Evolutionary conservation across 1,140 invertebrate species (phyloP).

Genomic region (Xylocopa sonorina): DNA sequence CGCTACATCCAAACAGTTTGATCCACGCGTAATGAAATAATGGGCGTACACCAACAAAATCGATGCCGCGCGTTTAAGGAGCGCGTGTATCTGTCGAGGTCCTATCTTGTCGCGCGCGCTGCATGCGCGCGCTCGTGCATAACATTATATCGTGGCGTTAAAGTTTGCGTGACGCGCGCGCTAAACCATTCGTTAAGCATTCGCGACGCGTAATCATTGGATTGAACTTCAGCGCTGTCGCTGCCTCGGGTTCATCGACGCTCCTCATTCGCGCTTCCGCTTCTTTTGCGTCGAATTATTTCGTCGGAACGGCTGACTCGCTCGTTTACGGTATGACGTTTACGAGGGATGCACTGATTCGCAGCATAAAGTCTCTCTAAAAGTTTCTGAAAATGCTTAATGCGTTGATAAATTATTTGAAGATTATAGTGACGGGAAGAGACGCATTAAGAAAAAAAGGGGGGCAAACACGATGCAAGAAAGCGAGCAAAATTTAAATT

Average conservation of each 20-base stretch:
- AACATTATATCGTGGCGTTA: constrained; percentile 1
- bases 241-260: neutral
- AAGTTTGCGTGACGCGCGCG: constrained; percentile 40
- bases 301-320: neutral
- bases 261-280: neutral
- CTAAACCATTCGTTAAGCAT: constrained; percentile 33
- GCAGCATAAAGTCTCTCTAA: neutral
- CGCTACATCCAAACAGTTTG: too few relatives aligned
- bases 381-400: too few relatives aligned
- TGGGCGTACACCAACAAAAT: constrained; percentile 25
- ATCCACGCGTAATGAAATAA: constrained; percentile 18
- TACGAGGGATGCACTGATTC: neutral
- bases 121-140: constrained; percentile 24
- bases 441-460: neutral
- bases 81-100: constrained; percentile 8
- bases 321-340: neutral
- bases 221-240: constrained; percentile 11
- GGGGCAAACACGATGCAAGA: neutral
- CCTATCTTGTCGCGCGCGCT: neutral
- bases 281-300: neutral
- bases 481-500: neutral
- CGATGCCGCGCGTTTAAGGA: constrained; percentile 27
- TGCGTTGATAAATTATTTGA: neutral
- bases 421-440: neutral
- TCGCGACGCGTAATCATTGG: constrained; percentile 35